phyloP scores from a whole-genome alignment of 2,888 invertebrate species.

The Archips xylosteana region DNA sequence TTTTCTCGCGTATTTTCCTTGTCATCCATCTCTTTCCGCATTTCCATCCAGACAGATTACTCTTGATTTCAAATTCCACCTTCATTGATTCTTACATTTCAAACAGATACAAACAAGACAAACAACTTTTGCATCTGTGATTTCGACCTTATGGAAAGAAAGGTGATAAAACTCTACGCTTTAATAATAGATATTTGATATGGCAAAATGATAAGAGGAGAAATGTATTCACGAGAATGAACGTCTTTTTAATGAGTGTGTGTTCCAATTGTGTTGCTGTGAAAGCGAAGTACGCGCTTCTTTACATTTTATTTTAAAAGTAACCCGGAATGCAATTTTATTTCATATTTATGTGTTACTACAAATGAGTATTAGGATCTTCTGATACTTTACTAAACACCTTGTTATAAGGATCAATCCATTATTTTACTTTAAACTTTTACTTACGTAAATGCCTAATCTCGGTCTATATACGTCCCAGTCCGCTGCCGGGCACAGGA shows the following conservation, averaged over 20 bases:
- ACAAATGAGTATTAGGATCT: no score
- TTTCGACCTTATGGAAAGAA: not conserved
- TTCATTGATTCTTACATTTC: constrained; percentile 64
- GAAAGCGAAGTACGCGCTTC: not conserved
- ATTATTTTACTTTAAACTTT: no score
- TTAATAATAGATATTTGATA: not conserved
- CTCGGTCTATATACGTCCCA: no score
- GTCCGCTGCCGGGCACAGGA: no score
- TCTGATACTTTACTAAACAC: no score
- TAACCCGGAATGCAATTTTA: not conserved
- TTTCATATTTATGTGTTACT: no score
- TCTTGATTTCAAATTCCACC: constrained; percentile 80
- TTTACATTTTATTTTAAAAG: not conserved
- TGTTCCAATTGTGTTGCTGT: not conserved
- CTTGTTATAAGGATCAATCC: no score
- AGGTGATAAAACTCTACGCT: not conserved
- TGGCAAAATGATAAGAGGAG: not conserved
- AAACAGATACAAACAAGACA: constrained; percentile 26
- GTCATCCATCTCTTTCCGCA: constrained; percentile 80
- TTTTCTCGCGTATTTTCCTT: constrained; percentile 81
- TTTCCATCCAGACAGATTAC: constrained; percentile 79
- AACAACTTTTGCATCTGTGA: constrained; percentile 9
- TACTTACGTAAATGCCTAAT: no score
- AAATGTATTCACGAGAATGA: constrained; percentile 1
- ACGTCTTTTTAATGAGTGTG: not conserved